Conservation (phyloP, 2,888 invertebrate species). For the Cryptophagus acutangulus region DNA sequence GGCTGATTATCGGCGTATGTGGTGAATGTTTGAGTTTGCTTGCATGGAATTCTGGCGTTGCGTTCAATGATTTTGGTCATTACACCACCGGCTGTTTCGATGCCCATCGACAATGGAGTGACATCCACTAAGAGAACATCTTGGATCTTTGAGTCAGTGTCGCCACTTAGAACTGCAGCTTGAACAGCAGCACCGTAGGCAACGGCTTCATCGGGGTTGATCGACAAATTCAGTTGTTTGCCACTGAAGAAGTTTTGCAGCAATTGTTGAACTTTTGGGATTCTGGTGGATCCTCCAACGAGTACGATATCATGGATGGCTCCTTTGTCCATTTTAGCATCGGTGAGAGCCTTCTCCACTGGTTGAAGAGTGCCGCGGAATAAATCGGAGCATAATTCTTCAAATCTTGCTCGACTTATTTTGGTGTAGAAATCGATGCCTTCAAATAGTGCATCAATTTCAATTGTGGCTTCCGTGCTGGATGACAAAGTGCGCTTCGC, state of each 20-base stretch:
- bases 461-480: constrained; percentile 69
- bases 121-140: constrained; percentile 68
- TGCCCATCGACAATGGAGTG: constrained; percentile 64
- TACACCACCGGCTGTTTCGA: constrained; percentile 77
- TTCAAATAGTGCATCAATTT: constrained; percentile 71
- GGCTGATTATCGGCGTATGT: constrained; percentile 66
- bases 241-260: constrained; percentile 72
- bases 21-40: constrained; percentile 57
- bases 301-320: constrained; percentile 74
- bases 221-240: constrained; percentile 41
- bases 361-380: constrained; percentile 65
- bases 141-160: constrained; percentile 65
- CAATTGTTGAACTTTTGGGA: constrained; percentile 72
- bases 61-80: constrained; percentile 63
- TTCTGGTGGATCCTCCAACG: constrained; percentile 76
- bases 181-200: constrained; percentile 45
- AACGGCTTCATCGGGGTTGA: constrained; percentile 45
- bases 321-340: constrained; percentile 72
- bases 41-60: constrained; percentile 55
- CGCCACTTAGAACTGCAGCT: constrained; percentile 42
- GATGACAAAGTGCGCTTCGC: constrained; percentile 74
- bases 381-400: constrained; percentile 67
- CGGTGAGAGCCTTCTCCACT: constrained; percentile 69
- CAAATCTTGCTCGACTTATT: constrained; percentile 69
- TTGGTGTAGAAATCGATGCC: constrained; percentile 70